These are phyloP conservation scores for Artibeus lituratus DNA, from an alignment of 2,797 vertebrate species.

Conservation along the genomic window DNA sequence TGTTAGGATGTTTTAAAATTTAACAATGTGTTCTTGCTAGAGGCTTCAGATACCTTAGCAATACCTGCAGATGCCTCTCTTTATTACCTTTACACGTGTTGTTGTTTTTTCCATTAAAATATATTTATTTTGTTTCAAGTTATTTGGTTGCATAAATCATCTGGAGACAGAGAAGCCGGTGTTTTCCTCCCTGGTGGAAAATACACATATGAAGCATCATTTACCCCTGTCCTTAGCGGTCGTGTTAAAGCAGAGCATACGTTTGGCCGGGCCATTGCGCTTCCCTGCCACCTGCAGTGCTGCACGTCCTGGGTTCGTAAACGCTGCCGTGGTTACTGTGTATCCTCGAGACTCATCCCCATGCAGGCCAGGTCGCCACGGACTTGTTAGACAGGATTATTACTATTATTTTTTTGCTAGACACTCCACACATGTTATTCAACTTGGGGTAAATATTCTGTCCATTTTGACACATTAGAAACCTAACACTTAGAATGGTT, in stretches of 20 bases:
- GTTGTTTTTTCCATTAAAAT: not conserved
- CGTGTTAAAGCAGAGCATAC: not conserved
- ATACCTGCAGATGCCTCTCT: conserved; percentile 43
- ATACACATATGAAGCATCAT: not conserved
- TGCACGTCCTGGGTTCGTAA: not conserved
- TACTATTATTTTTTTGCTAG: not conserved
- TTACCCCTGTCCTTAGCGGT: not conserved
- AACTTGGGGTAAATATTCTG: not conserved
- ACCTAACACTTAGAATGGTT: not conserved
- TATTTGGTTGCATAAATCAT: conserved; percentile 17
- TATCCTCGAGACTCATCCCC: not conserved
- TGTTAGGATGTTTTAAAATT: conserved; percentile 71
- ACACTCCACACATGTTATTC: not conserved
- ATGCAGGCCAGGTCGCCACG: not conserved
- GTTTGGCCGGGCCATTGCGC: not conserved
- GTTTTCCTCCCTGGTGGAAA: not conserved
- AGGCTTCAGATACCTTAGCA: conserved; percentile 51
- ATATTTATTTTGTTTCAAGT: conserved; percentile 44
- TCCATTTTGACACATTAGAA: not conserved
- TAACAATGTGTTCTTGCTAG: conserved; percentile 62
- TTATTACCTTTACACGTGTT: conserved; percentile 58
- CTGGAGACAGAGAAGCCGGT: not conserved
- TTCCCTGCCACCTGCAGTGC: not conserved
- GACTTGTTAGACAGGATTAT: not conserved
- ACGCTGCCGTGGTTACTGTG: not conserved